phyloP scores from a whole-genome alignment of 1,140 invertebrate genomes.

The Stegodyphus mimosarum region DNA sequence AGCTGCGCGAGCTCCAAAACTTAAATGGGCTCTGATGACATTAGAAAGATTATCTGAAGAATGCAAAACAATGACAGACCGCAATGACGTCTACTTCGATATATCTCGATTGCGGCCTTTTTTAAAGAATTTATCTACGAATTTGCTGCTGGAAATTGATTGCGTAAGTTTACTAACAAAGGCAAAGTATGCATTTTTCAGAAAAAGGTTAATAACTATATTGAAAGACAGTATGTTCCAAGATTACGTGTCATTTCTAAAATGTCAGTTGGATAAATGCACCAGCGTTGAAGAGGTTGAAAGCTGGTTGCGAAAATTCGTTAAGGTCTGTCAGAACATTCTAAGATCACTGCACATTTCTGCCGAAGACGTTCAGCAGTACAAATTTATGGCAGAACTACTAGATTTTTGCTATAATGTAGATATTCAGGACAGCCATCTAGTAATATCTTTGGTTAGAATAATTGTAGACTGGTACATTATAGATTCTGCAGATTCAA shows the following conservation, averaged over 20 bases:
- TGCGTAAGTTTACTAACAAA: not conserved
- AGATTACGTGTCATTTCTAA: not conserved
- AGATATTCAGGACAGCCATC: not conserved
- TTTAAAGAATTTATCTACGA: constrained; percentile 6
- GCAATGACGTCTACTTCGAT: constrained; percentile 24
- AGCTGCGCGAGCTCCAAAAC: not conserved
- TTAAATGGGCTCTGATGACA: constrained; percentile 26
- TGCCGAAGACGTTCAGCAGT: not conserved
- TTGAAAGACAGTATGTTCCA: constrained; percentile 17
- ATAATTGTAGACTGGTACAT: not conserved
- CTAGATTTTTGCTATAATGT: constrained; percentile 1
- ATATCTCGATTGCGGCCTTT: not conserved
- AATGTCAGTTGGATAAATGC: not conserved
- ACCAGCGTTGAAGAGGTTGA: not conserved
- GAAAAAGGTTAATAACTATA: not conserved
- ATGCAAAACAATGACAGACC: constrained; percentile 27
- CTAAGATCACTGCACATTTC: not conserved
- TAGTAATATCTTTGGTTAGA: constrained; percentile 9
- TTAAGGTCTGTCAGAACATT: not conserved
- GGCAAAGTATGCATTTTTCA: constrained; percentile 22
- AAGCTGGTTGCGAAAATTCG: not conserved
- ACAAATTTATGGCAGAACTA: constrained; percentile 35
- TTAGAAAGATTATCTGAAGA: constrained; percentile 2
- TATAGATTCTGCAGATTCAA: not conserved
- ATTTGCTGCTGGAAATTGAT: constrained; percentile 6